Evolutionary conservation across 2,113 vertebrate genomes (phyloP).

Genomic region (Paratilapia polleni): DNA sequence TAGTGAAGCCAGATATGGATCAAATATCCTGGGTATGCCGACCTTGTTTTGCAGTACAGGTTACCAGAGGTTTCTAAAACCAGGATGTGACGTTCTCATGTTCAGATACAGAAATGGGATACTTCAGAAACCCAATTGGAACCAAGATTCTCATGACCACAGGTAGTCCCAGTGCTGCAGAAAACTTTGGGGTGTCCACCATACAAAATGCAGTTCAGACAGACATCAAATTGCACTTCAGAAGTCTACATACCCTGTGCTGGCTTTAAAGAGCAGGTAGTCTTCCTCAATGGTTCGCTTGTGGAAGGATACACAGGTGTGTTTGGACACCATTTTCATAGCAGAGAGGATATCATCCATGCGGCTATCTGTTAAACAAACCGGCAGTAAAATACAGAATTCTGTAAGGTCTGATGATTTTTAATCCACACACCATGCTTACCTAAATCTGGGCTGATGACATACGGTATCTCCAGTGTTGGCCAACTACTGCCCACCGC

Average conservation of each 20-base stretch:
- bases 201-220: background rate
- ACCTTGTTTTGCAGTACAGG: background rate
- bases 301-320: conserved; percentile 69
- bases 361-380: background rate
- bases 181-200: background rate
- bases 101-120: background rate
- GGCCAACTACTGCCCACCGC: conserved; percentile 40
- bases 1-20: background rate
- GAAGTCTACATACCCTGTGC: conserved; percentile 45
- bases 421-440: background rate
- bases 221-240: background rate
- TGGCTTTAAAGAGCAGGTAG: conserved; percentile 46
- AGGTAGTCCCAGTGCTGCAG: background rate
- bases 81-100: background rate
- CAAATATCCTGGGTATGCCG: background rate
- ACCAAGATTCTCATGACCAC: background rate
- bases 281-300: background rate
- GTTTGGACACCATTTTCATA: conserved; percentile 49
- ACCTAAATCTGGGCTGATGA: conserved; percentile 49
- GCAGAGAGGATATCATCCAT: conserved; percentile 35
- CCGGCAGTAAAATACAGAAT: background rate
- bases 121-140: background rate
- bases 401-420: background rate
- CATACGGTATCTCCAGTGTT: conserved; percentile 38
- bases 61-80: background rate